Evolutionary conservation across 2,888 invertebrate species (phyloP).

Genomic region (Andrena chrysosceles): DNA sequence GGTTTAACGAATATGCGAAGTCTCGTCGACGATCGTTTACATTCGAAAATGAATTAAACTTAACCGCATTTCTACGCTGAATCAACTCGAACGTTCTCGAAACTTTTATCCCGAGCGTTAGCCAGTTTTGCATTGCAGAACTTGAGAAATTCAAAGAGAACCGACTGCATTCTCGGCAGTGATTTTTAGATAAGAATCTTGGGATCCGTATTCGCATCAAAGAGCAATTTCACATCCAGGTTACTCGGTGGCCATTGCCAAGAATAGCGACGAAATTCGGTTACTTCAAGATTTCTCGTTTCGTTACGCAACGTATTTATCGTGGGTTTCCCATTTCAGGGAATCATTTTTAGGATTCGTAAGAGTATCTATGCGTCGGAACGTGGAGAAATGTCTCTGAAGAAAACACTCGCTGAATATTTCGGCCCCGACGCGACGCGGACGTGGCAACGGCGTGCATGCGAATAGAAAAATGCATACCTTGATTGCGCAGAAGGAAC

Average conservation of each 20-base stretch:
- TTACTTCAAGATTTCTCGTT: not conserved
- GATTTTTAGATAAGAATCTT: not conserved
- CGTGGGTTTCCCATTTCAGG: not conserved
- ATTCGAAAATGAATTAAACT: not conserved
- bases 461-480: constrained; percentile 38
- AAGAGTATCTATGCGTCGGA: constrained; percentile 10
- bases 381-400: constrained; percentile 31
- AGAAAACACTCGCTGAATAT: constrained; percentile 44
- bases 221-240: not conserved
- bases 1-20: constrained; percentile 22
- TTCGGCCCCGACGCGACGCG: constrained; percentile 6
- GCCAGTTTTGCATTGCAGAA: not conserved
- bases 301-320: constrained; percentile 8
- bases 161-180: not conserved
- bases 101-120: not conserved
- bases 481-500: constrained; percentile 16
- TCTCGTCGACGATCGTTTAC: not conserved
- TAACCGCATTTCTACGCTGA: not conserved
- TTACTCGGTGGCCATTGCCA: not conserved
- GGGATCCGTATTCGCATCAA: not conserved
- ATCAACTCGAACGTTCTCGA: not conserved
- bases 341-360: constrained; percentile 33
- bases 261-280: not conserved
- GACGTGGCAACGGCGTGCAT: constrained; percentile 3
- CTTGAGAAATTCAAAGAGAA: not conserved